Evolutionary conservation across 2,888 invertebrate species (phyloP).

Genomic region (Diarsia dahlii): DNA sequence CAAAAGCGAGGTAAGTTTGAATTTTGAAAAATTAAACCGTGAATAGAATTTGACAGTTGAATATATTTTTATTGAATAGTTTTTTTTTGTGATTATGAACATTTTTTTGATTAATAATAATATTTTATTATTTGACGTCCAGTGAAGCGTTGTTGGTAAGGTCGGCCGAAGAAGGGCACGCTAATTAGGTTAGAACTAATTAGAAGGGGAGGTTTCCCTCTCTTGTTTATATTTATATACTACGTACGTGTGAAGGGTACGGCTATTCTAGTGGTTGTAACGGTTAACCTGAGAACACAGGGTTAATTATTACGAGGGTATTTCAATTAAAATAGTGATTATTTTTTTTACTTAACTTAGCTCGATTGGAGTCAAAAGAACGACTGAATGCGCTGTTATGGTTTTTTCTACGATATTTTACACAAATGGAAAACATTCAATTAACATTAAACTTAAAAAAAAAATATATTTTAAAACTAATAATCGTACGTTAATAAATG

Average conservation of each 20-base stretch:
- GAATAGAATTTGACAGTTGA: slow-evolving; percentile 3
- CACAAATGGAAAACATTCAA: not conserved
- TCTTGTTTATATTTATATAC: slow-evolving; percentile 76
- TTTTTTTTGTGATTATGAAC: not conserved
- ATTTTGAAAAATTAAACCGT: not conserved
- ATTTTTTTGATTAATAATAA: slow-evolving; percentile 24
- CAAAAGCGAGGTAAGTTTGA: slow-evolving; percentile 67
- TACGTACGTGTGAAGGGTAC: slow-evolving; percentile 57
- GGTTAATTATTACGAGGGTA: slow-evolving; percentile 35
- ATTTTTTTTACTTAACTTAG: too few species aligned
- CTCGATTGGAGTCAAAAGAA: not conserved
- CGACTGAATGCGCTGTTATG: not conserved
- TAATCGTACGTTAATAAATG: not conserved
- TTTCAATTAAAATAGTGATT: slow-evolving; percentile 6
- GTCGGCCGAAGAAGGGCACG: slow-evolving; percentile 72
- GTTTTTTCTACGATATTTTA: not conserved
- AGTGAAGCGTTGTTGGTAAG: slow-evolving; percentile 62
- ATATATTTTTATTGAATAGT: slow-evolving; percentile 9
- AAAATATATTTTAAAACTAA: not conserved
- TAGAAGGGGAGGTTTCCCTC: slow-evolving; percentile 76
- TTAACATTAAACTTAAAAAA: not conserved
- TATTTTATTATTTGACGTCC: slow-evolving; percentile 30
- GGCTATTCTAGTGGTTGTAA: slow-evolving; percentile 65
- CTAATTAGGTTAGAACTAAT: slow-evolving; percentile 88
- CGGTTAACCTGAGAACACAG: slow-evolving; percentile 40